Base-by-base conservation (phyloP, 2,113 vertebrate genomes). In the Phycodurus eques region DNA sequence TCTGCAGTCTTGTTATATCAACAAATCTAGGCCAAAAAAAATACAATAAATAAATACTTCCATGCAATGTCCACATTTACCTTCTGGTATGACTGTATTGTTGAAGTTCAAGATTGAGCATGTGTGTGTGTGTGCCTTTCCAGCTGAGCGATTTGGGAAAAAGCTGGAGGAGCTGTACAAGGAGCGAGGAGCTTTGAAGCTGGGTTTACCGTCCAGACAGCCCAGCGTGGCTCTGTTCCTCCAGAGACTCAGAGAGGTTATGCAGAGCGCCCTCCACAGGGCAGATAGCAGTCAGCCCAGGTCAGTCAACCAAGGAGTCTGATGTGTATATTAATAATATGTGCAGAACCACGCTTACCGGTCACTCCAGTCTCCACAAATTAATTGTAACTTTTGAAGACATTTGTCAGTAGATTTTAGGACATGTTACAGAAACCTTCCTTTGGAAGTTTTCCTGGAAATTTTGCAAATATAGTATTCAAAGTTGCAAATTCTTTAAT, bases 151-250 rank as follows among this genome's bases (percentile, higher is more conserved):
- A 20, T 91, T 96, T 78, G 93, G 90, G 71, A 81, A 80, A 65
- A 94, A 94, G 83, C 74, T 96, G 73, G 94, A 95, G 80, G 94
- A 95, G 71, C 84, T 98, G 85, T 90, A 91, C 67, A 89, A 82
- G 35, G 95, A 96, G 84, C 87, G 85, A 71, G 85, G 79, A 1
- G 63, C 81, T 31, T 90, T 95, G 47, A 89, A 89, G 75, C 92
- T 94, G 83, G 92, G 88, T 63, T 92, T 98, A 71, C 96, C 95
- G 57, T 98, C 95, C 67, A 92, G 82, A 47, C 94, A 95, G 81
- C 95, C 94, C 0, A 89, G 87, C 2, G 84, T 97, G 67, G 81
- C 85, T 33, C 77, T 80, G 57, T 93, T 96, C 80, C 92, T 98
- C 54, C 76, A 93, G 62, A 86, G 86, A 20, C 89, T 96, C 39